These are phyloP conservation scores for Ditula angustiorana DNA, from an alignment of 2,888 invertebrate genomes.

Conservation along the genomic window DNA sequence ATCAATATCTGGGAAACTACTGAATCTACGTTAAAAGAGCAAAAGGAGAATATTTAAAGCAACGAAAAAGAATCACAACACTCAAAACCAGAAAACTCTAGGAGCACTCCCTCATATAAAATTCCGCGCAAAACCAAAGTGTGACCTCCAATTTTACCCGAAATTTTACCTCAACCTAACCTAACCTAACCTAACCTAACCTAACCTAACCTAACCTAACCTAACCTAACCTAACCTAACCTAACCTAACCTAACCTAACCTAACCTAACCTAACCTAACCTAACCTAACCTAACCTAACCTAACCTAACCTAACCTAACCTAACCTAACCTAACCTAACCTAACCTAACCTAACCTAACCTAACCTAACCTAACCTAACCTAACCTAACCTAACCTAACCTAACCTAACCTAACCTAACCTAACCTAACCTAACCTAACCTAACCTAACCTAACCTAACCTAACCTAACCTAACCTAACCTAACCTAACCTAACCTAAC, in stretches of 20 bases:
- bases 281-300: slow-evolving; percentile 44
- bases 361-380: slow-evolving; percentile 48
- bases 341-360: slow-evolving; percentile 47
- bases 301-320: slow-evolving; percentile 43
- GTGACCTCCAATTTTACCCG: no score
- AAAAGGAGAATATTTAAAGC: no score
- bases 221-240: slow-evolving; percentile 45
- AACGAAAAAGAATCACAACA: no score
- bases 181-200: slow-evolving; percentile 45
- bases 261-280: slow-evolving; percentile 45
- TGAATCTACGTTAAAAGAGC: no score
- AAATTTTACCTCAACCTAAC: slow-evolving; percentile 44
- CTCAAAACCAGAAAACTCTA: no score
- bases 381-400: slow-evolving; percentile 49
- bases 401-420: slow-evolving; percentile 43
- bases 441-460: slow-evolving; percentile 44
- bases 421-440: slow-evolving; percentile 37
- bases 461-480: slow-evolving; percentile 48
- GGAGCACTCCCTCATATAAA: no score
- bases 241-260: slow-evolving; percentile 45
- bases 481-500: slow-evolving; percentile 49
- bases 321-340: slow-evolving; percentile 48
- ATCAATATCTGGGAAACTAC: no score
- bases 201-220: slow-evolving; percentile 45
- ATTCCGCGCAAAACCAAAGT: no score